Percentiles rank a stretch among this genome's conserved stretches.
Conservation (phyloP, 2,888 invertebrate species). For the Hipparchia semele region DNA sequence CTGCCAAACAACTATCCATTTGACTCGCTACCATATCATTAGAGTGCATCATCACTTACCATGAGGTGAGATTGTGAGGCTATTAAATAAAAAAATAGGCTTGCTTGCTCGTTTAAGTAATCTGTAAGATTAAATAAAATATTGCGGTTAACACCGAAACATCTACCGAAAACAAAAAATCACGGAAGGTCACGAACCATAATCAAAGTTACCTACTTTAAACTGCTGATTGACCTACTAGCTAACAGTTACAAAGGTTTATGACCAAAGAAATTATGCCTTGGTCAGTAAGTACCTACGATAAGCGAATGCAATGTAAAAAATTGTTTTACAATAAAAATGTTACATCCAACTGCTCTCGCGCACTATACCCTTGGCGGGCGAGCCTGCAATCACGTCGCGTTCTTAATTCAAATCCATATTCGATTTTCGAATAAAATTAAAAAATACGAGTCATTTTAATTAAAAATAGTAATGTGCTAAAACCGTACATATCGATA, state of each 20-base stretch:
- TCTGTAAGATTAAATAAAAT: not conserved
- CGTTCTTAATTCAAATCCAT: slow-evolving; percentile 47
- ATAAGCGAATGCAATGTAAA: slow-evolving; percentile 49
- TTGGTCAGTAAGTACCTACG: slow-evolving; percentile 30
- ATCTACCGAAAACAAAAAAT: slow-evolving; percentile 2
- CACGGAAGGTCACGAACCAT: slow-evolving; percentile 1
- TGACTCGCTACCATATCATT: no score
- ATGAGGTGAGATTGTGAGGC: no score
- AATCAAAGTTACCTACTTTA: not conserved
- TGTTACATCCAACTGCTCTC: slow-evolving; percentile 50
- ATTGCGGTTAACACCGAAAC: not conserved
- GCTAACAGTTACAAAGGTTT: slow-evolving; percentile 16
- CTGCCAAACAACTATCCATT: no score
- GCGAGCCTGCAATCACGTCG: slow-evolving; percentile 45
- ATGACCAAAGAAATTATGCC: slow-evolving; percentile 35
- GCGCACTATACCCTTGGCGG: slow-evolving; percentile 61
- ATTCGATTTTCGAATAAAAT: slow-evolving; percentile 23
- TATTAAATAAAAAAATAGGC: no score
- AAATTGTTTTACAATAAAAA: slow-evolving; percentile 61
- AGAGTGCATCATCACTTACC: no score
- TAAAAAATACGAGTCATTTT: not conserved
- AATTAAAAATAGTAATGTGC: slow-evolving; percentile 34
- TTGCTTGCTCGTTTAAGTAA: not conserved
- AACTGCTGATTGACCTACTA: slow-evolving; percentile 17
- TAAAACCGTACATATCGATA: slow-evolving; percentile 11